Evolutionary conservation across 2,888 invertebrate genomes (phyloP), one percentile per base, ranked within the genome.

Genomic region (Heliconius erato): DNA sequence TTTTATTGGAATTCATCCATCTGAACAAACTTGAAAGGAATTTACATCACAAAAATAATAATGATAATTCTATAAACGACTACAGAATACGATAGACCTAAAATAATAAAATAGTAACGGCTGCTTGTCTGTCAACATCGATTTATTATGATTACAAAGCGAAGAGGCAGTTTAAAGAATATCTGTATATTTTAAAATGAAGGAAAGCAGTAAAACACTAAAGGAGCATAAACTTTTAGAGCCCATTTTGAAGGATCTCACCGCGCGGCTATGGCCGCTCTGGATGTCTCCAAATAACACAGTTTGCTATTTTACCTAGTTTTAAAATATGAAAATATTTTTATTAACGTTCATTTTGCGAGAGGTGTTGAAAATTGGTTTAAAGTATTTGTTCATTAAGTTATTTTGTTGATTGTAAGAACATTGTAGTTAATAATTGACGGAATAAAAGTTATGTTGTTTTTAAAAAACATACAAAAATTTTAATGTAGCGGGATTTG

Each of bases 141-240:
- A 76, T 67, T 67, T 68, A 78, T 65, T 44, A 78, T 78, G 78
- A 78, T 78, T 67, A 68, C 78, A 19, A 77, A 78, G 26, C 40
- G 65, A 78, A 67, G 40, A 78, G 26, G 49, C 65, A 12, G 44
- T 44, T 14, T 68, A 67, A 67, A 49, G 65, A 44, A 40, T 78
- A 32, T 78, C 67, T 78, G 78, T 78, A 68, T 78, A 28, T 67
- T 68, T 78, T 78, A 68, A 68, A 78, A 78, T 68, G 44, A 78
- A 78, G 28, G 78, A 49, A 7, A 19, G 67, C 67, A 78, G 78
- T 49, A 78, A 78, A 78, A 68, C 67, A 78, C 32, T 78, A 78
- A 78, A 67, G n/a, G 65, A n/a, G 12, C 67, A 32, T 78, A 68
- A 78, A 68, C 23, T 67, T 78, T 78, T 78, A 78, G 78, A 78